These are phyloP conservation scores for Tribolium freemani DNA, from an alignment of 2,888 invertebrate genomes.

Conservation along the genomic window DNA sequence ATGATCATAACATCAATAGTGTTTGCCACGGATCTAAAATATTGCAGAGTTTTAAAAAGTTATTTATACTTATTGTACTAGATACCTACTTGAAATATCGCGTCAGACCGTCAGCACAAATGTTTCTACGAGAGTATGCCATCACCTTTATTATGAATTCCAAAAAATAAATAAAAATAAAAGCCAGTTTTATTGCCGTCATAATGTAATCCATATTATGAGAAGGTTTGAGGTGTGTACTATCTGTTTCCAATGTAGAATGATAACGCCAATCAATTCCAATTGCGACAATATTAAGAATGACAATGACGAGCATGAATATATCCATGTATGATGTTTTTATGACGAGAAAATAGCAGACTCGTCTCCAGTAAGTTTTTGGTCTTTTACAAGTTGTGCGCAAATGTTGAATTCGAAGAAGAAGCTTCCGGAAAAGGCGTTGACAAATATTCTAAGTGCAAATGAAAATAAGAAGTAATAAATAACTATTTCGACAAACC, in stretches of 20 bases:
- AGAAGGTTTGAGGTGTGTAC: not conserved
- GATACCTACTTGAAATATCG: constrained; percentile 14
- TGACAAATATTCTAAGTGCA: constrained; percentile 69
- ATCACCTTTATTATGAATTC: constrained; percentile 22
- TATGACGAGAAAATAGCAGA: not conserved
- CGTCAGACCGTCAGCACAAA: constrained; percentile 1
- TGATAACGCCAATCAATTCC: not conserved
- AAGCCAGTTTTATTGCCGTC: not conserved
- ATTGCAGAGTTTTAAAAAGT: not conserved
- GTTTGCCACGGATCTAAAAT: not conserved
- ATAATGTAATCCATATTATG: not conserved
- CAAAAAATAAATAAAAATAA: constrained; percentile 2
- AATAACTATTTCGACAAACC: too few relatives aligned
- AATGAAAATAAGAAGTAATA: constrained; percentile 58
- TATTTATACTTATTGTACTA: too few relatives aligned
- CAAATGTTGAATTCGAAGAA: not conserved
- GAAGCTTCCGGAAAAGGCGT: constrained; percentile 70
- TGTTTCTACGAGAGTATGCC: constrained; percentile 3
- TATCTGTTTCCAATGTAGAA: not conserved
- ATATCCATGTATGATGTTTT: not conserved
- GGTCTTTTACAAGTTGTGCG: constrained; percentile 71
- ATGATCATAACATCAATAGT: not conserved
- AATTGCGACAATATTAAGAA: constrained; percentile 56
- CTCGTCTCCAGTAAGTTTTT: constrained; percentile 62
- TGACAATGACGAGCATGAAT: not conserved